Evolutionary conservation across 2,888 invertebrate species (phyloP), one percentile per base, ranked within the genome.

Genomic region (Ramazzottius varieornatus): DNA sequence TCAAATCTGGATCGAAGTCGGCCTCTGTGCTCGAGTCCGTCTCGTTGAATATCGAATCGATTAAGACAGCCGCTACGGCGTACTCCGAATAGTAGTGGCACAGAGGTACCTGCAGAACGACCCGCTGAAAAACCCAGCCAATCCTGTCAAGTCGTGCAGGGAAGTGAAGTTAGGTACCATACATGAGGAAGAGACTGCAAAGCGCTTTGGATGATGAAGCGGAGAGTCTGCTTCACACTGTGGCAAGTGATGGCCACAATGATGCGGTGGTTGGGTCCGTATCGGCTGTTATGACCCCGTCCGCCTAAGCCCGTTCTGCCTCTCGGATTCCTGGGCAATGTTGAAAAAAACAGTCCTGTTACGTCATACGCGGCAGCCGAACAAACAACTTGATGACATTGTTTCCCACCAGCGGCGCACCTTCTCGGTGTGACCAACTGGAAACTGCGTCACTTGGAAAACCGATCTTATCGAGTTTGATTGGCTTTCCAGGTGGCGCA

Each of bases 1-100:
- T n/a, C n/a, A n/a, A n/a, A n/a, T n/a, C n/a, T 4, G 54, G 54
- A 54, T 54, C 54, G 54, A 54, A 54, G 24, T 54, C 54, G n/a
- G 54, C 8, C 20, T 54, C 54, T 24, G 8, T 24, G 54, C 54
- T 54, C 4, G n/a, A 4, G n/a, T 54, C 54, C 4, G 16, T 24
- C 20, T 54, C 54, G 20, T 16, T 54, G n/a, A 54, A 29, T 16
- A 54, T 54, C 29, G 54, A 16, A 24, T 54, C 54, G 29, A 54
- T 4, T 24, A 54, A 29, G 8, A 54, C 29, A 4, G 54, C 54
- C n/a, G 29, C 29, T 24, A 54, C 54, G 4, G 54, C 8, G 54
- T 54, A 54, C 29, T 54, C 54, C n/a, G 54, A 54, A 29, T 54
- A 8, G 24, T 54, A 54, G 24, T 54, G 54, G 54, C 54, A 54